Conservation (phyloP, 2,797 vertebrate species). For the Carduelis carduelis region DNA sequence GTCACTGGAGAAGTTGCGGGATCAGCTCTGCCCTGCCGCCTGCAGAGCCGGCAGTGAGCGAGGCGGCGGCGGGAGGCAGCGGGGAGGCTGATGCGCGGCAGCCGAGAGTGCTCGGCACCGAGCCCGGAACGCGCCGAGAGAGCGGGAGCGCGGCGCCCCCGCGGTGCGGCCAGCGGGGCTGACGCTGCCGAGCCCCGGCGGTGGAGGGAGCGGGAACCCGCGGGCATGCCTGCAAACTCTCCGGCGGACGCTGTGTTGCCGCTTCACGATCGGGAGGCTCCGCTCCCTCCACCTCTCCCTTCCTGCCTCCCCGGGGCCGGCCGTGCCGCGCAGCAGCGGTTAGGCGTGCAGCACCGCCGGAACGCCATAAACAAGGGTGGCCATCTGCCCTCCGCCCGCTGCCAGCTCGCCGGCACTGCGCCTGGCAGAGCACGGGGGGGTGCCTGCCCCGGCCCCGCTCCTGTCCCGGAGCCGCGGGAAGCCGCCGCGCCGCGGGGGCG, state of each 20-base stretch:
- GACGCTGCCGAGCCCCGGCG: background rate
- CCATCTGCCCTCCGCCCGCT: background rate
- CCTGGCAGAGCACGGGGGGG: background rate
- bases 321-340: background rate
- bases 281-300: background rate
- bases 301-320: background rate
- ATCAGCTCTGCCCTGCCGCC: background rate
- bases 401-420: background rate
- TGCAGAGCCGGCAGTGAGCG: background rate
- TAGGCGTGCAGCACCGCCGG: background rate
- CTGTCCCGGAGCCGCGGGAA: background rate
- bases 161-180: background rate
- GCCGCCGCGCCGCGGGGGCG: background rate
- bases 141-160: slow-evolving; percentile 5
- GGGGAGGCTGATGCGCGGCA: background rate
- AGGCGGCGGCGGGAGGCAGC: background rate
- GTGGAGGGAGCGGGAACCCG: background rate
- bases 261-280: background rate
- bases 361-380: background rate
- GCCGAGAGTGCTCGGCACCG: slow-evolving; percentile 4
- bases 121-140: background rate
- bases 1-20: background rate
- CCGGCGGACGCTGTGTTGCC: background rate
- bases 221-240: background rate
- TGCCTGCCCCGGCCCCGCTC: background rate